These are phyloP conservation scores for Nomada fabriciana DNA, from an alignment of 2,888 invertebrate genomes.

Conservation along the genomic window DNA sequence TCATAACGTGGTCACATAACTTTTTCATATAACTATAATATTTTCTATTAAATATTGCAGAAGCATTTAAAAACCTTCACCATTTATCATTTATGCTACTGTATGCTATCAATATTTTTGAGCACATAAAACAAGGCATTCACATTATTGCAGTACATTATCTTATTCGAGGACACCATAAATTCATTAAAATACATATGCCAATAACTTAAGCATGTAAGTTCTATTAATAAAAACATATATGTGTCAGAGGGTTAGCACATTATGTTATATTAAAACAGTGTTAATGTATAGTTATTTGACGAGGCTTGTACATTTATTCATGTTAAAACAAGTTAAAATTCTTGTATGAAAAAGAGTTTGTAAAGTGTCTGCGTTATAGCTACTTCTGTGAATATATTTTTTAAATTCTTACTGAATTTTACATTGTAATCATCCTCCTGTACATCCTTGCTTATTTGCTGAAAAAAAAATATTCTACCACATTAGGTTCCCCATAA, in stretches of 20 bases:
- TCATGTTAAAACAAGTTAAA: conserved; percentile 25
- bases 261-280: conserved; percentile 23
- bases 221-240: conserved; percentile 19
- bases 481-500: conserved; percentile 59
- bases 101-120: not conserved
- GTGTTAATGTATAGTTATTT: conserved; percentile 11
- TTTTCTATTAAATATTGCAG: conserved; percentile 31
- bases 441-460: conserved; percentile 61
- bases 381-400: conserved; percentile 53
- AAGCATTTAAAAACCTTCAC: conserved; percentile 45
- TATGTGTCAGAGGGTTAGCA: conserved; percentile 21
- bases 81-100: conserved; percentile 2
- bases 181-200: not conserved
- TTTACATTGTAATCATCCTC: conserved; percentile 62
- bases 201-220: conserved; percentile 19
- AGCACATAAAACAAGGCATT: not conserved
- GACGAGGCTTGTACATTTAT: conserved; percentile 32
- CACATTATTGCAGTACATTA: conserved; percentile 2
- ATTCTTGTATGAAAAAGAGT: conserved; percentile 16
- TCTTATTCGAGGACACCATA: conserved; percentile 6
- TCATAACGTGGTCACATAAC: conserved; percentile 22
- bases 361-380: conserved; percentile 34
- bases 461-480: conserved; percentile 71
- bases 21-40: conserved; percentile 9
- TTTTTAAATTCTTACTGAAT: conserved; percentile 67